Conservation (phyloP, 2,797 vertebrate species). For the Hirundo rustica region DNA sequence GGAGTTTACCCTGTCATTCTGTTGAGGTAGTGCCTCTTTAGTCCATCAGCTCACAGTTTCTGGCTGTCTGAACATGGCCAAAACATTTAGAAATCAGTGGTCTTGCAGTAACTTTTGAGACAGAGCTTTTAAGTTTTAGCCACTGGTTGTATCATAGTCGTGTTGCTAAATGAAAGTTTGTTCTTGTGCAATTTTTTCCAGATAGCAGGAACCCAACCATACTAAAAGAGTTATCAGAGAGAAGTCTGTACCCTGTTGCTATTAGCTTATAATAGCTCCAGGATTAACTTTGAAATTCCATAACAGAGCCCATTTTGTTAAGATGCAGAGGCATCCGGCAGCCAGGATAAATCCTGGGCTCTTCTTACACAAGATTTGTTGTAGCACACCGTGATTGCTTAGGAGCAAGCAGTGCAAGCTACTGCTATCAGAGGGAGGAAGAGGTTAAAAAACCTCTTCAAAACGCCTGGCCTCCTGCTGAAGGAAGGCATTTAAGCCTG, state of each 20-base stretch:
- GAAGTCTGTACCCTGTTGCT: background rate
- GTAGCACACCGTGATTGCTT: background rate
- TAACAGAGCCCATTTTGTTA: background rate
- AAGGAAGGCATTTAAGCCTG: background rate
- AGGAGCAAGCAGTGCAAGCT: background rate
- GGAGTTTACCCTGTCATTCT: background rate
- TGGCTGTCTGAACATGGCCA: background rate
- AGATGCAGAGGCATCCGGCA: background rate
- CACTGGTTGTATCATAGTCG: background rate
- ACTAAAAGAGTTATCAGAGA: background rate
- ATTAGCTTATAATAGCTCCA: background rate
- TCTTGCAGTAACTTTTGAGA: background rate
- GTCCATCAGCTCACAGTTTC: background rate
- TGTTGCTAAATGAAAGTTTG: background rate
- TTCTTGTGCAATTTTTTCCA: background rate
- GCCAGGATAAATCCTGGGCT: background rate
- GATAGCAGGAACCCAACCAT: background rate
- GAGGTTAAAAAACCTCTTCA: background rate
- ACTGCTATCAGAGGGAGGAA: fast-evolving
- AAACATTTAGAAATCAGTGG: background rate
- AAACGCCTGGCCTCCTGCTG: background rate
- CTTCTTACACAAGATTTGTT: fast-evolving
- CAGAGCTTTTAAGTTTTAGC: background rate
- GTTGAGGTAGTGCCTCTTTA: background rate
- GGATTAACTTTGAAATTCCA: background rate